These are phyloP conservation scores for Dryoscopus gambensis DNA, from an alignment of 2,113 vertebrate genomes.

Conservation along the genomic window DNA sequence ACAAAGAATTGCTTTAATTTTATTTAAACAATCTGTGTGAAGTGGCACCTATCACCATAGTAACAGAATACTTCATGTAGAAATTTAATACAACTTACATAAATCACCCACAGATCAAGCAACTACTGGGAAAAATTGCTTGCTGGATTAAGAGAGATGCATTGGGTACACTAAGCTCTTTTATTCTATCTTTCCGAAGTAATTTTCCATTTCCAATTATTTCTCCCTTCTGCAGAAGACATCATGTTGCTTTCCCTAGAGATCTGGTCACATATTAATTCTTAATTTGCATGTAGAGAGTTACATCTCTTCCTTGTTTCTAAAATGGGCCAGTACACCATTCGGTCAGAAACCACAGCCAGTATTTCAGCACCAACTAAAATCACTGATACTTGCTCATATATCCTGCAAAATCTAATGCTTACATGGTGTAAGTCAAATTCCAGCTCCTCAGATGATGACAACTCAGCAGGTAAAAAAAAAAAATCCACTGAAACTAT, in stretches of 20 bases:
- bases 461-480: not conserved
- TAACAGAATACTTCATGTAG: constrained; percentile 35
- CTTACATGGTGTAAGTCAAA: constrained; percentile 17
- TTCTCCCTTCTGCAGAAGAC: not conserved
- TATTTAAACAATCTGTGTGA: constrained; percentile 30
- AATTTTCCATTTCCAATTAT: constrained; percentile 21
- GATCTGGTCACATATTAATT: not conserved
- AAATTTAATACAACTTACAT: constrained; percentile 43
- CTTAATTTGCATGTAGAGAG: not conserved
- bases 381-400: not conserved
- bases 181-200: not conserved
- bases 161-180: not conserved
- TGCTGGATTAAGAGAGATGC: not conserved
- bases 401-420: not conserved
- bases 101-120: constrained; percentile 31
- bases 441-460: not conserved
- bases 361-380: constrained; percentile 39
- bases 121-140: constrained; percentile 9
- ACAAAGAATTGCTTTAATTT: constrained; percentile 31
- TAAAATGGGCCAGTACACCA: not conserved
- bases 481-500: not conserved
- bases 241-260: not conserved
- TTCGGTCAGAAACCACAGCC: constrained; percentile 8
- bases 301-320: not conserved
- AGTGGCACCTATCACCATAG: constrained; percentile 51